Base-by-base conservation (phyloP, 1,140 invertebrate genomes). In the Brachystomella parvula region DNA sequence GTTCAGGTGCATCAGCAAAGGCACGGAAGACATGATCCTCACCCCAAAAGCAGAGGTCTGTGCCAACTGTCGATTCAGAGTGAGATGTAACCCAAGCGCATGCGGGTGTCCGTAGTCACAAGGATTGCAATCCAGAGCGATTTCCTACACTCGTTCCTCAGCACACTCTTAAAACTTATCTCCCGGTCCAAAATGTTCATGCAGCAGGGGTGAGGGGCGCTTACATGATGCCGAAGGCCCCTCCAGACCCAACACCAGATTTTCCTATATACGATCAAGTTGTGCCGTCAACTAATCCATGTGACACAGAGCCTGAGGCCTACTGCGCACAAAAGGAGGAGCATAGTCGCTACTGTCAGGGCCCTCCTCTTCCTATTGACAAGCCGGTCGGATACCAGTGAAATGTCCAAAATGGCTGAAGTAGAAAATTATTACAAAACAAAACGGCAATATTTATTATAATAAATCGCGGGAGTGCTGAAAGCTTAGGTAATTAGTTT, bases 21-120 rank as follows among this genome's bases (percentile, higher is more conserved):
- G 57, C 29, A 67, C 19, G 0, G 61, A 64, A 61, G 61, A 61
- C 56, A 67, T 70, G 64, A n/a, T 30, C 15, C 29, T 70, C 2
- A 32, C 31, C 15, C 62, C 47, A 58, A 67, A 60, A 35, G 62
- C 68, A 0, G 49, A 53, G 3, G 28, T 47, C 19, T 65, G 61
- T 58, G 64, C 57, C 47, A 35, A 66, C 2, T 60, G 60, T n/a
- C 29, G 29, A 15, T 35, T 32, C 32, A 30, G 3, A 9, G 33
- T 32, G 12, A 60, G 33, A 35, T 32, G 12, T 6, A 26, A 30
- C 24, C 32, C 58, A 3, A 28, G 30, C 29, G 24, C 12, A 9
- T 60, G 33, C 29, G 58, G 3, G 6, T 60, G 58, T 29, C 9
- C 21, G 17, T 60, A n/a, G 58, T 35, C 58, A 60, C 58, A 3